Conservation (phyloP, 2,888 invertebrate genomes). For the Priocnemis perturbator region DNA sequence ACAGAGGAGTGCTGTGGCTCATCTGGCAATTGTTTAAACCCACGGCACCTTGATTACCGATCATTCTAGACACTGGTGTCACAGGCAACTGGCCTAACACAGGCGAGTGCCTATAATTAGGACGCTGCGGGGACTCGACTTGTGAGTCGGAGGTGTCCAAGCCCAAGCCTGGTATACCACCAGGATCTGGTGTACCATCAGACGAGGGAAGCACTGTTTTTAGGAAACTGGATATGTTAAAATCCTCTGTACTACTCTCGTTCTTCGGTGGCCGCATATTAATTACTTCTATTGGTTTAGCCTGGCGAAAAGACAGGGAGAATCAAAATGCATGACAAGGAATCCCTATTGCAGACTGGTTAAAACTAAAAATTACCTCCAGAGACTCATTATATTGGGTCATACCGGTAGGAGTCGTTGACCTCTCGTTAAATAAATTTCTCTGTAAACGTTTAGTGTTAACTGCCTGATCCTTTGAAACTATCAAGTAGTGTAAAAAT, state of each 20-base stretch:
- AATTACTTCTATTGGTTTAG: slow-evolving; percentile 79
- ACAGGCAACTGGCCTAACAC: slow-evolving; percentile 70
- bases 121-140: slow-evolving; percentile 58
- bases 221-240: slow-evolving; percentile 78
- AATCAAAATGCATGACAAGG: slow-evolving; percentile 6
- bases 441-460: slow-evolving; percentile 60
- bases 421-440: slow-evolving; percentile 70
- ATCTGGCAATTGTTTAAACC: slow-evolving; percentile 63
- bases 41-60: slow-evolving; percentile 48
- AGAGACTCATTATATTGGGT: slow-evolving; percentile 68
- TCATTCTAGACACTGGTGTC: slow-evolving; percentile 62
- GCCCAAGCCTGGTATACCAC: slow-evolving; percentile 71
- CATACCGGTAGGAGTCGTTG: slow-evolving; percentile 62
- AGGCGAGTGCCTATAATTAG: slow-evolving; percentile 75
- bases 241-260: slow-evolving; percentile 73
- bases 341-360: not conserved
- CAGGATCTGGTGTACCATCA: slow-evolving; percentile 61
- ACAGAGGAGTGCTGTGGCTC: slow-evolving; percentile 68
- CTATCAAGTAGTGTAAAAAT: not conserved
- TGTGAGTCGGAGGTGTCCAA: slow-evolving; percentile 63
- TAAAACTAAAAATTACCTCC: slow-evolving; percentile 59
- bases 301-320: slow-evolving; percentile 59
- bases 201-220: slow-evolving; percentile 78
- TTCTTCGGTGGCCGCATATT: slow-evolving; percentile 75
- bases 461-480: not conserved